Conservation (phyloP, 2,113 vertebrate genomes). For the Oryzias celebensis region DNA sequence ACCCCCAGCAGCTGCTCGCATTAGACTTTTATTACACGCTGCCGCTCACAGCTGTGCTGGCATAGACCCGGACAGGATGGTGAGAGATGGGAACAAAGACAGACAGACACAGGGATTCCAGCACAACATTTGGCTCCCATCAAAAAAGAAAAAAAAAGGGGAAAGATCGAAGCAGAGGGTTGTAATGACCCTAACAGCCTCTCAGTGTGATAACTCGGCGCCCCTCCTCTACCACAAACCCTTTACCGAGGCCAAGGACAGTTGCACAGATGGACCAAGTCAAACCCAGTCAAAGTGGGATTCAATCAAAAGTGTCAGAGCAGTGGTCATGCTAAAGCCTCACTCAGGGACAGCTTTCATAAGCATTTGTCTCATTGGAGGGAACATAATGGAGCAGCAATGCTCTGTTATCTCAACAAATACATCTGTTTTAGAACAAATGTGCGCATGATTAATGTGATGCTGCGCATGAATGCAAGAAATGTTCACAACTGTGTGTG, state of each 20-base stretch:
- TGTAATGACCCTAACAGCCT: constrained; percentile 74
- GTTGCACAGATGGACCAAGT: constrained; percentile 73
- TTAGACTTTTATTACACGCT: constrained; percentile 80
- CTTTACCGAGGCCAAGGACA: constrained; percentile 69
- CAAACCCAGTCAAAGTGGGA: constrained; percentile 62
- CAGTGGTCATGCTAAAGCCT: constrained; percentile 56
- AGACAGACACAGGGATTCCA: constrained; percentile 74
- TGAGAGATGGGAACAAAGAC: constrained; percentile 71
- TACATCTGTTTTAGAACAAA: constrained; percentile 61
- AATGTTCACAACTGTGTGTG: constrained; percentile 7
- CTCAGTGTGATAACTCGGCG: constrained; percentile 63
- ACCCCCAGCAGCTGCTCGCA: constrained; percentile 78
- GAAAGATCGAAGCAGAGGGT: constrained; percentile 66
- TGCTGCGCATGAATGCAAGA: neutral
- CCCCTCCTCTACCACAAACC: constrained; percentile 40
- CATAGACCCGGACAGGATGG: constrained; percentile 73
- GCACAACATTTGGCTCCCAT: constrained; percentile 73
- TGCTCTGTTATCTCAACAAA: constrained; percentile 49
- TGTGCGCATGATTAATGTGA: constrained; percentile 26
- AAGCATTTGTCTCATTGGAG: constrained; percentile 61
- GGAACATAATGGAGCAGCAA: constrained; percentile 41
- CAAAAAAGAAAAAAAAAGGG: constrained; percentile 51
- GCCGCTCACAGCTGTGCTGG: constrained; percentile 78
- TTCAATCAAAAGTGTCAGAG: constrained; percentile 67
- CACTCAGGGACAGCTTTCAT: constrained; percentile 60